Evolutionary conservation across 2,113 vertebrate genomes (phyloP).

Genomic region (Montifringilla adamsi): DNA sequence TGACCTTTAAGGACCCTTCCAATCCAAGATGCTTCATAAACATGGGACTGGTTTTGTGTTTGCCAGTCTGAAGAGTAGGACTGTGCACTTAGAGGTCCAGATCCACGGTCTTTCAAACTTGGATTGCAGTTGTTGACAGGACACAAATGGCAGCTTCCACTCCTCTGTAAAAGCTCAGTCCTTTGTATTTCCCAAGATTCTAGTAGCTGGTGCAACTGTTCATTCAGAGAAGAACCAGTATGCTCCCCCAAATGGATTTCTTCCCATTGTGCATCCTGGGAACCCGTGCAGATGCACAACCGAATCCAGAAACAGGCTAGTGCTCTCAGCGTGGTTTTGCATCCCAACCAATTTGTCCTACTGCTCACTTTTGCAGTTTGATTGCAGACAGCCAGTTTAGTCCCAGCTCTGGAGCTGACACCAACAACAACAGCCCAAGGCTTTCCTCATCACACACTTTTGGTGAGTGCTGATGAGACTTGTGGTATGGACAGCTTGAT

Average conservation of each 20-base stretch:
- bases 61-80: neutral
- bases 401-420: neutral
- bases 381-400: neutral
- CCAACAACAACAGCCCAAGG: neutral
- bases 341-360: neutral
- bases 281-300: neutral
- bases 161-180: neutral
- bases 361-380: neutral
- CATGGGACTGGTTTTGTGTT: neutral
- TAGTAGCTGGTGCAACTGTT: neutral
- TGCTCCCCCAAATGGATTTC: neutral
- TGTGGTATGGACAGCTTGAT: neutral
- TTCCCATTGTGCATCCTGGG: neutral
- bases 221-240: neutral
- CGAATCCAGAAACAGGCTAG: neutral
- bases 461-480: neutral
- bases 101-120: neutral
- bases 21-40: neutral
- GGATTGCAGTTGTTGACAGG: neutral
- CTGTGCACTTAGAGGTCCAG: neutral
- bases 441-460: fast-evolving
- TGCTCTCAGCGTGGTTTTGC: neutral
- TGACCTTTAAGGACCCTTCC: neutral
- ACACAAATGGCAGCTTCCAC: neutral
- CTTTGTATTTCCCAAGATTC: neutral